Percentiles rank a stretch among this genome's conserved stretches.
Evolutionary conservation across 2,888 invertebrate species (phyloP).

Genomic region (Eupithecia dodoneata): DNA sequence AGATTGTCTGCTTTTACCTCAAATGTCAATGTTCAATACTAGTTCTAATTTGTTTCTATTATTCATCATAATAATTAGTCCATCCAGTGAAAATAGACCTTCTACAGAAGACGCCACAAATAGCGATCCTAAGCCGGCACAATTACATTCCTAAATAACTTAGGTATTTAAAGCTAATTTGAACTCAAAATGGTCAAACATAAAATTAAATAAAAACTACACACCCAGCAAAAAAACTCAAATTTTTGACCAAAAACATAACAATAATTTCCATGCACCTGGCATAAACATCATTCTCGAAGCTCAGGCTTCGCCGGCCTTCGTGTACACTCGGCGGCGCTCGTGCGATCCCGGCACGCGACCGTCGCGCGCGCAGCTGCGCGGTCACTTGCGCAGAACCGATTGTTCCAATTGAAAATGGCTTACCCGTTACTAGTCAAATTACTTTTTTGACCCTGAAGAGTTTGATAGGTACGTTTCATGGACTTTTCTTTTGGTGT

Average conservation of each 20-base stretch:
- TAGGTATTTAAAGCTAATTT: not conserved
- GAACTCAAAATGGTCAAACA: not conserved
- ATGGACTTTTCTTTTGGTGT: not conserved
- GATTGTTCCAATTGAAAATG: constrained; percentile 61
- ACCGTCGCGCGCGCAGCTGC: constrained; percentile 72
- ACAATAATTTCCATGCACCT: constrained; percentile 25
- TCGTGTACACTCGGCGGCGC: constrained; percentile 46
- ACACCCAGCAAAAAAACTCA: not conserved
- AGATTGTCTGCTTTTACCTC: no score
- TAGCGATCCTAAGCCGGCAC: not conserved
- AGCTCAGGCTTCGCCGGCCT: constrained; percentile 43
- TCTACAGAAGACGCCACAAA: not conserved
- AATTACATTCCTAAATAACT: not conserved
- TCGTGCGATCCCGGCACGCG: constrained; percentile 77
- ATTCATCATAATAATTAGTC: not conserved
- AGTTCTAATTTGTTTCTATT: no score
- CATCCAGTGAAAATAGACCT: not conserved
- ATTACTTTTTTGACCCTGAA: constrained; percentile 24
- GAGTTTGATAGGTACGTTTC: not conserved
- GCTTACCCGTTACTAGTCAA: constrained; percentile 43
- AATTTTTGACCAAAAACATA: constrained; percentile 12
- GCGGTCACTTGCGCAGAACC: constrained; percentile 69
- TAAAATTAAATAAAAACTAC: constrained; percentile 1
- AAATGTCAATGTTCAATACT: no score
- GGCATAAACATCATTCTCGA: constrained; percentile 25